Evolutionary conservation across 1,140 invertebrate species (phyloP).

Genomic region (Trinorchestia longiramus): DNA sequence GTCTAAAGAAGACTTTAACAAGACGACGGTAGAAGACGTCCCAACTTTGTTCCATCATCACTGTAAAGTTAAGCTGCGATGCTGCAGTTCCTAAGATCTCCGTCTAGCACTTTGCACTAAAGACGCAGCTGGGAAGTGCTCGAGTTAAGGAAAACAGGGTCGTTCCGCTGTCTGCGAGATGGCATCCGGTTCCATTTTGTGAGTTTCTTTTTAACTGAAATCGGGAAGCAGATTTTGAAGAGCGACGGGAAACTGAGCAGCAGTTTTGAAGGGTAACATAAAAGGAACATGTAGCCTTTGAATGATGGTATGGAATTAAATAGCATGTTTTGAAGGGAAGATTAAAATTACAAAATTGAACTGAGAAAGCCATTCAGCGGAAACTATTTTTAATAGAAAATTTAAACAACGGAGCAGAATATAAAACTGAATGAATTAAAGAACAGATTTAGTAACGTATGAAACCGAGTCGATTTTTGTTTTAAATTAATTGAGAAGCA

Average conservation of each 20-base stretch:
- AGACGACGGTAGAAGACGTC: not conserved
- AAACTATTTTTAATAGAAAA: too few species aligned
- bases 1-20: not conserved
- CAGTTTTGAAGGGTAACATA: not conserved
- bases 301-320: not conserved
- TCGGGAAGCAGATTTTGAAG: not conserved
- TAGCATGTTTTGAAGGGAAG: not conserved
- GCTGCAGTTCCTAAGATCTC: not conserved
- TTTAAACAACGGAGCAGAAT: too few species aligned
- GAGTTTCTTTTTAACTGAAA: not conserved
- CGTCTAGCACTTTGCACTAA: not conserved
- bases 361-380: too few species aligned
- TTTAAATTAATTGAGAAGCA: too few species aligned
- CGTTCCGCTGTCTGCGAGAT: not conserved
- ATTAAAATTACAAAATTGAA: too few species aligned
- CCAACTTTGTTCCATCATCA: not conserved
- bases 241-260: not conserved
- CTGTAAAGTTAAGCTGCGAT: conserved; percentile 7
- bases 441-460: too few species aligned
- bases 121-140: not conserved
- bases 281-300: not conserved
- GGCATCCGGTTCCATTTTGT: not conserved
- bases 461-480: too few species aligned
- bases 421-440: too few species aligned
- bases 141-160: conserved; percentile 6